phyloP scores from a whole-genome alignment of 1,140 invertebrate species.

The Phortica variegata region DNA sequence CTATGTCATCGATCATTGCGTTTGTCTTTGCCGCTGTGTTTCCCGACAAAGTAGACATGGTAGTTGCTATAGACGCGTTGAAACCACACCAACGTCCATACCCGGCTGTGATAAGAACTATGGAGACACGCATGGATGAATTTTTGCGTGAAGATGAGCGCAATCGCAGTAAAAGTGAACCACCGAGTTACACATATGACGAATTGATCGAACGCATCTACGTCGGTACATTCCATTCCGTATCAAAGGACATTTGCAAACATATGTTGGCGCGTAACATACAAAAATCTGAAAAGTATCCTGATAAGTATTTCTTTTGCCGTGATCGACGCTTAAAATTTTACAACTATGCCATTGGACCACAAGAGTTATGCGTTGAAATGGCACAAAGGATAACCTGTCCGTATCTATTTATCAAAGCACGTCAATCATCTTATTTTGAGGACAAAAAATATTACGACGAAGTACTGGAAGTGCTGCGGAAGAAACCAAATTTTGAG shows the following conservation, averaged over 20 bases:
- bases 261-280: conserved; percentile 64
- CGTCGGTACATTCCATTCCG: conserved; percentile 59
- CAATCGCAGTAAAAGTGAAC: conserved; percentile 57
- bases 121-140: conserved; percentile 58
- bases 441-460: conserved; percentile 62
- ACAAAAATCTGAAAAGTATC: conserved; percentile 60
- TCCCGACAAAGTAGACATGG: conserved; percentile 64
- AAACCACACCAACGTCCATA: conserved; percentile 59
- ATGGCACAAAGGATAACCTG: conserved; percentile 60
- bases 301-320: conserved; percentile 65
- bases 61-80: conserved; percentile 66
- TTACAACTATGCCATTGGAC: conserved; percentile 58
- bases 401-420: conserved; percentile 65
- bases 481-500: conserved; percentile 63
- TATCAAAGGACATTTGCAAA: conserved; percentile 61
- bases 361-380: conserved; percentile 59
- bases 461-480: conserved; percentile 62
- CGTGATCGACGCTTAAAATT: conserved; percentile 64
- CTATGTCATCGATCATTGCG: conserved; percentile 65
- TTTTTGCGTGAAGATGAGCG: conserved; percentile 60
- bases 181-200: conserved; percentile 64
- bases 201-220: conserved; percentile 63
- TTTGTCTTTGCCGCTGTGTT: conserved; percentile 64
- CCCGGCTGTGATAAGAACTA: conserved; percentile 31
- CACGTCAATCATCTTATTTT: conserved; percentile 60